Evolutionary conservation across 92 coral and sea anemone genomes (phyloP).

Genomic region (Paragorgia papillata): DNA sequence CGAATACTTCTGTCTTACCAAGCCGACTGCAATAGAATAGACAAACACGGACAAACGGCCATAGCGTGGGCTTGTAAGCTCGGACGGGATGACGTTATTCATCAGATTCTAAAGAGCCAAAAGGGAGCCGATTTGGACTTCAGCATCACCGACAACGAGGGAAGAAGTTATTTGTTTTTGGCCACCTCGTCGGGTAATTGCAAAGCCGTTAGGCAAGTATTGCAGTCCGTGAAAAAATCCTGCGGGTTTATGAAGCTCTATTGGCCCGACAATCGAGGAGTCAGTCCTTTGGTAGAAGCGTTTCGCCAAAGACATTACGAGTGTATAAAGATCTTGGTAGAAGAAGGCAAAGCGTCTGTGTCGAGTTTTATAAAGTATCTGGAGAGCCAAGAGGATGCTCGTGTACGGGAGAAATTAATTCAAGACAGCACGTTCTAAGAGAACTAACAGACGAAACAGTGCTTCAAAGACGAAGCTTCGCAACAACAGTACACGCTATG

Average conservation of each 20-base stretch:
- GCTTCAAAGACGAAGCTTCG: no score
- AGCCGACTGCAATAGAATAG: background rate
- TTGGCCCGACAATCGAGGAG: background rate
- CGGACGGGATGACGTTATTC: constrained; percentile 4
- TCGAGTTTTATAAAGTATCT: background rate
- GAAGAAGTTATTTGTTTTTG: background rate
- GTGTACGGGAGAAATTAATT: background rate
- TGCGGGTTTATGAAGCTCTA: background rate
- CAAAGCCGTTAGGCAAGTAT: background rate
- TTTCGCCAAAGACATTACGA: background rate
- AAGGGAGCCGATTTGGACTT: background rate
- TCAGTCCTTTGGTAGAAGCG: background rate
- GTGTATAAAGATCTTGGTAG: background rate
- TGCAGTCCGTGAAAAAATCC: background rate
- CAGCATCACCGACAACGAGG: background rate
- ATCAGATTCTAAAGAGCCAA: background rate
- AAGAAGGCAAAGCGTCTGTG: background rate
- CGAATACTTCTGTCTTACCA: background rate
- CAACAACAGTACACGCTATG: background rate
- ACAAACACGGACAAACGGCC: background rate
- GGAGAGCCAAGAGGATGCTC: background rate
- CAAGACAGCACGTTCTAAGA: background rate
- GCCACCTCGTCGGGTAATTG: background rate
- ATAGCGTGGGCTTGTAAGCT: background rate
- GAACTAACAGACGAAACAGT: background rate